Evolutionary conservation across 2,888 invertebrate species (phyloP).

Genomic region (Caenorhabditis sulstoni): DNA sequence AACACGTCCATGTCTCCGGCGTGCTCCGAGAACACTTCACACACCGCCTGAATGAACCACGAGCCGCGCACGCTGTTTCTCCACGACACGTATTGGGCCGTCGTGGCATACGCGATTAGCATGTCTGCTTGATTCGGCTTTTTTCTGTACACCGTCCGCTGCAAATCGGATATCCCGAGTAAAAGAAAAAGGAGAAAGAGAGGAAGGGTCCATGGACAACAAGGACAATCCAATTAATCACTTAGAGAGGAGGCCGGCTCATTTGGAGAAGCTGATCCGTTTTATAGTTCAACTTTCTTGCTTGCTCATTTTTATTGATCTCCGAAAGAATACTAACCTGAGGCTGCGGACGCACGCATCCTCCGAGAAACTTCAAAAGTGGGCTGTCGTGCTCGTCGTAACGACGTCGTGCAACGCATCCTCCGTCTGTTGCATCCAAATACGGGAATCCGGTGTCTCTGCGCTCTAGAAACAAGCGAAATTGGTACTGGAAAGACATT

Average conservation of each 20-base stretch:
- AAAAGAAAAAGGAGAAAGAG: not conserved
- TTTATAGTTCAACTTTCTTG: constrained; percentile 12
- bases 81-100: constrained; percentile 79
- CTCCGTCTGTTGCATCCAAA: constrained; percentile 42
- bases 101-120: constrained; percentile 79
- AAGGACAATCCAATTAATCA: constrained; percentile 13
- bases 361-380: constrained; percentile 42
- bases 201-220: not conserved
- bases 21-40: constrained; percentile 69
- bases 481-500: not conserved
- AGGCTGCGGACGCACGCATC: constrained; percentile 51
- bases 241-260: not conserved
- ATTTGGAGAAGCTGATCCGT: constrained; percentile 8
- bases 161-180: not conserved
- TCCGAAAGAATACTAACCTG: no score
- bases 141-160: constrained; percentile 37
- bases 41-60: constrained; percentile 81
- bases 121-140: constrained; percentile 79
- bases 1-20: constrained; percentile 70
- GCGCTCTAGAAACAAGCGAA: constrained; percentile 36
- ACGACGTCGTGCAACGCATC: constrained; percentile 26
- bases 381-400: constrained; percentile 48
- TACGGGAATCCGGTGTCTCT: constrained; percentile 53
- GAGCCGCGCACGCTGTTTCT: constrained; percentile 76
- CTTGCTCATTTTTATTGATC: not conserved